Evolutionary conservation across 2,797 vertebrate species (phyloP).

Genomic region (Crocodylus rhombifer): DNA sequence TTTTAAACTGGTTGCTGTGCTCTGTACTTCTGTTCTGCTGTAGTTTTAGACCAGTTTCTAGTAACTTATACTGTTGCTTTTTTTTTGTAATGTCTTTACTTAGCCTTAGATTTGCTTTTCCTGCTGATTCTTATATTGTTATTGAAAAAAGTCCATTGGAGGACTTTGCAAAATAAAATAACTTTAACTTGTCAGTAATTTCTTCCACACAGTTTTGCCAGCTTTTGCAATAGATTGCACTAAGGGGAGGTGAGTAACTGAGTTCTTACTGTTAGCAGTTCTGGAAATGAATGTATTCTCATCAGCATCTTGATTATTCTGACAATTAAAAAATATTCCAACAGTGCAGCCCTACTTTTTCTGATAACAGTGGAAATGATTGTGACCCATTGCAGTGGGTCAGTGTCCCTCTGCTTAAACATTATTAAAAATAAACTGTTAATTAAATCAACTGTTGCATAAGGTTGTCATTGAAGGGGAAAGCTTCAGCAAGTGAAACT

Average conservation of each 20-base stretch:
- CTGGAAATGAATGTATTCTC: not conserved
- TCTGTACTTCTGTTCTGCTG: too few relatives aligned
- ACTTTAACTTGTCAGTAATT: not conserved
- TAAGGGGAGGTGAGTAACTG: not conserved
- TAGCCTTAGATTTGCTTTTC: not conserved
- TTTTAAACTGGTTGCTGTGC: too few relatives aligned
- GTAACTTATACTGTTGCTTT: not conserved
- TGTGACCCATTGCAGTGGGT: not conserved
- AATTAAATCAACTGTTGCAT: too few relatives aligned
- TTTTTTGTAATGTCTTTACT: not conserved
- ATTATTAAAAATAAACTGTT: too few relatives aligned
- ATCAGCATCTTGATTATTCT: too few relatives aligned
- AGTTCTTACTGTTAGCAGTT: not conserved
- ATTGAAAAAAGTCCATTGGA: not conserved
- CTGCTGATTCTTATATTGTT: not conserved
- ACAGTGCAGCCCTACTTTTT: accelerated
- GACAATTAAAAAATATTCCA: accelerated
- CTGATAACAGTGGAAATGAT: not conserved
- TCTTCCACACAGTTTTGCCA: not conserved
- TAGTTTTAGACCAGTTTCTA: too few relatives aligned
- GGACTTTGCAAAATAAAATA: not conserved
- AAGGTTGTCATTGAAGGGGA: too few relatives aligned
- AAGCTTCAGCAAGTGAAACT: not conserved
- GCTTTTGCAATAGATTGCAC: not conserved
- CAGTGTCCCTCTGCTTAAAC: too few relatives aligned